Evolutionary conservation across 2,113 vertebrate genomes (phyloP).

Genomic region (Illadopsis cleaveri): DNA sequence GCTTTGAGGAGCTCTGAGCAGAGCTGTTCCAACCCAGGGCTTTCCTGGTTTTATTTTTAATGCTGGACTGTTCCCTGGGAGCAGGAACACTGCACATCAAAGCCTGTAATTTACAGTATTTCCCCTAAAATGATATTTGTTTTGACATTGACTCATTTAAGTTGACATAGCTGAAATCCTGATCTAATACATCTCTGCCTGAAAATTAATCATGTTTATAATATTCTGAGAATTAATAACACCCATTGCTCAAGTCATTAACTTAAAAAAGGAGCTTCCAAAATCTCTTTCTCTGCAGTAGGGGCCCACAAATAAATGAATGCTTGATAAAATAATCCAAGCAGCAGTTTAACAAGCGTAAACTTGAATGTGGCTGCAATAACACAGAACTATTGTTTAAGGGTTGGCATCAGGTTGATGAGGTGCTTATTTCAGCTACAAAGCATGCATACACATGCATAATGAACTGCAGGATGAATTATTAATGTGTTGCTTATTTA

Average conservation of each 20-base stretch:
- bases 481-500: slow-evolving; percentile 99
- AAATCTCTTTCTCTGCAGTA: slow-evolving; percentile 80
- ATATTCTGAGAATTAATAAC: slow-evolving; percentile 92
- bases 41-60: neutral
- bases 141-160: slow-evolving; percentile 83
- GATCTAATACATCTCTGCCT: slow-evolving; percentile 87
- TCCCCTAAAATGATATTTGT: slow-evolving; percentile 67
- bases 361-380: slow-evolving; percentile 89
- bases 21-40: neutral
- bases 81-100: neutral
- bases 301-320: slow-evolving; percentile 90
- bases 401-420: slow-evolving; percentile 95
- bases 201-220: slow-evolving; percentile 98
- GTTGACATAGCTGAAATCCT: slow-evolving; percentile 85
- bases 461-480: slow-evolving; percentile 99
- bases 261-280: slow-evolving; percentile 85
- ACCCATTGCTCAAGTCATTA: slow-evolving; percentile 91
- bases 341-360: slow-evolving; percentile 99
- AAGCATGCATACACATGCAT: slow-evolving; percentile 97
- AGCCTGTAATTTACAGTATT: slow-evolving; percentile 35
- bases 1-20: neutral
- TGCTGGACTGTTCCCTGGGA: neutral
- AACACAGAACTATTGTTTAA: slow-evolving; percentile 97
- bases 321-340: slow-evolving; percentile 99
- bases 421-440: slow-evolving; percentile 89